phyloP scores from a whole-genome alignment of 1,140 invertebrate genomes.

The Bombus sylvicola region DNA sequence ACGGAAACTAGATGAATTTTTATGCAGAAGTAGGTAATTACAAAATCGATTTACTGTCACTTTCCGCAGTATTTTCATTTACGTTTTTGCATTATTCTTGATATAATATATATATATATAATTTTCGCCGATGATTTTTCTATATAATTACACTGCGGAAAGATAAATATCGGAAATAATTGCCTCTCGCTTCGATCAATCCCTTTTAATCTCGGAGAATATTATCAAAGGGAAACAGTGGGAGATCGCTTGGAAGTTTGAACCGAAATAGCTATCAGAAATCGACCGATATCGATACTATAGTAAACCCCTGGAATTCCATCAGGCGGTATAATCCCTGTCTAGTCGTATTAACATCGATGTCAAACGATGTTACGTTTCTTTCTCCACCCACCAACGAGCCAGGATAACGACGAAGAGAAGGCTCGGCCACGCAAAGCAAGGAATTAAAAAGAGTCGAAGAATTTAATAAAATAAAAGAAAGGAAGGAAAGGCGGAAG shows the following conservation, averaged over 20 bases:
- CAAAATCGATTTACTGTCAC: too few species aligned
- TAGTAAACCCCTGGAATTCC: not conserved
- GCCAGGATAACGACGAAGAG: not conserved
- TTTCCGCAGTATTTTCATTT: not conserved
- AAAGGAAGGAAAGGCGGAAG: not conserved
- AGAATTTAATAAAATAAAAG: not conserved
- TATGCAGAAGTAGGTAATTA: too few species aligned
- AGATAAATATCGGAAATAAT: slow-evolving; percentile 17
- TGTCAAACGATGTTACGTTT: not conserved
- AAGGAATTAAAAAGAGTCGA: not conserved
- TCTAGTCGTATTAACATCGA: slow-evolving; percentile 11
- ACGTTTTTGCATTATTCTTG: too few species aligned
- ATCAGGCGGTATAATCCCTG: not conserved
- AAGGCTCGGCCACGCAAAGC: too few species aligned
- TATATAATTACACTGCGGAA: not conserved
- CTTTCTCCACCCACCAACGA: not conserved
- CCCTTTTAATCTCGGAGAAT: not conserved
- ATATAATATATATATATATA: not conserved
- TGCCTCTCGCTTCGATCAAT: not conserved
- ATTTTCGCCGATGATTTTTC: not conserved
- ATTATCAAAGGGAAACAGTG: not conserved
- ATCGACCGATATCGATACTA: not conserved
- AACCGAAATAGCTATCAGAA: not conserved
- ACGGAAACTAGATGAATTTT: too few species aligned
- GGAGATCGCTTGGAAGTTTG: not conserved